Conservation (phyloP, 2,113 vertebrate genomes). For the Scopus umbretta region DNA sequence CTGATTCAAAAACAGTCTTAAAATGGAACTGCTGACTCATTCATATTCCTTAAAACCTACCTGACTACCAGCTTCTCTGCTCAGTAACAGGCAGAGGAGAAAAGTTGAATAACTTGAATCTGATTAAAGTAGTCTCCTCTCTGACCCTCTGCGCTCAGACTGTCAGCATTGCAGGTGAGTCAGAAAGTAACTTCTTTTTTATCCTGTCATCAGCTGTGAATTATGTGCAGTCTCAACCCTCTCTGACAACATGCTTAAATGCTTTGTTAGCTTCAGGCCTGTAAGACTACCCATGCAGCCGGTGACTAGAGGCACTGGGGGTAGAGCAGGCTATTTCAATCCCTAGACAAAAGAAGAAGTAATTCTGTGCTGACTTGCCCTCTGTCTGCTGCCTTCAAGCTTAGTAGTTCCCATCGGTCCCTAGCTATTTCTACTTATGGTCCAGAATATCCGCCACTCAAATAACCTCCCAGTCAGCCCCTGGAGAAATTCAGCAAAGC, state of each 20-base stretch:
- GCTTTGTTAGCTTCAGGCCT: neutral
- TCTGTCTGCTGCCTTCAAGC: neutral
- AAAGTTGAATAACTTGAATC: neutral
- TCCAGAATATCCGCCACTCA: neutral
- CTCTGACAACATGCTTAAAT: neutral
- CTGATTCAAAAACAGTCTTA: neutral
- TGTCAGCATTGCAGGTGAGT: neutral
- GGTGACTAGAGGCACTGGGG: neutral
- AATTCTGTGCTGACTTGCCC: slow-evolving; percentile 6
- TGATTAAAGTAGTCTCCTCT: neutral
- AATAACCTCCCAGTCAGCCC: neutral
- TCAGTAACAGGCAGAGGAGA: neutral
- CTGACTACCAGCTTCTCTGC: neutral
- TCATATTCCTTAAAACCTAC: neutral
- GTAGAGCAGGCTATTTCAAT: neutral
- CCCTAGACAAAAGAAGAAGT: neutral
- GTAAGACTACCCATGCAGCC: neutral
- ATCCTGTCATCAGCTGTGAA: neutral
- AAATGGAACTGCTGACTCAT: neutral
- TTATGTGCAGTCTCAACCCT: neutral
- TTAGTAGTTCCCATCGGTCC: neutral
- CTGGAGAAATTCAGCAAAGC: neutral
- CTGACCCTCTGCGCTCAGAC: neutral
- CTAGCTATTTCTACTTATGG: neutral
- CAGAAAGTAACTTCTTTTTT: slow-evolving; percentile 5